These are phyloP conservation scores for Zonitis immaculata DNA, from an alignment of 2,888 invertebrate species.

Conservation along the genomic window DNA sequence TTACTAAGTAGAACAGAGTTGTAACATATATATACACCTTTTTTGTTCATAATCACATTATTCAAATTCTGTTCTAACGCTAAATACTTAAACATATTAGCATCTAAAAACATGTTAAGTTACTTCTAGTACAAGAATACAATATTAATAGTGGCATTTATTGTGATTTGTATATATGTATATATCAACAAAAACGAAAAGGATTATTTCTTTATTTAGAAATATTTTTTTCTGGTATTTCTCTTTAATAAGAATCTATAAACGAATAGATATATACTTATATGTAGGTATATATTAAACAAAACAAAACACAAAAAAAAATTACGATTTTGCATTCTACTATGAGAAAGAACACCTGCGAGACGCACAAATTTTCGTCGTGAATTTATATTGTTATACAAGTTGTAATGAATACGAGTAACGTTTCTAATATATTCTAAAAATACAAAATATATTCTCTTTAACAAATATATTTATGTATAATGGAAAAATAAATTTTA, in stretches of 20 bases:
- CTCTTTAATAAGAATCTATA: slow-evolving; percentile 29
- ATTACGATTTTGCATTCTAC: slow-evolving; percentile 28
- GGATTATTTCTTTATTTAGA: too few species aligned
- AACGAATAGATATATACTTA: slow-evolving; percentile 5
- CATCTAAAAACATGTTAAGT: slow-evolving; percentile 22
- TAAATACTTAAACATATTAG: slow-evolving; percentile 21
- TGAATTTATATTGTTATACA: slow-evolving; percentile 33
- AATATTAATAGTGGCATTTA: slow-evolving; percentile 20
- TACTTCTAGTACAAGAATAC: slow-evolving; percentile 19
- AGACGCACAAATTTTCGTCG: slow-evolving; percentile 36
- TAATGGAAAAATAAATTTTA: background rate
- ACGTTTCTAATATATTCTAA: slow-evolving; percentile 20
- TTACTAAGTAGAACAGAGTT: slow-evolving; percentile 18
- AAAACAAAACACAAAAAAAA: slow-evolving; percentile 20
- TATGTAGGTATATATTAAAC: background rate
- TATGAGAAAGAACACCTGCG: slow-evolving; percentile 37
- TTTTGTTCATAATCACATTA: slow-evolving; percentile 18
- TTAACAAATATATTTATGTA: slow-evolving; percentile 5
- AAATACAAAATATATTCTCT: slow-evolving; percentile 13
- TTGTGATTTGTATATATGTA: slow-evolving; percentile 20
- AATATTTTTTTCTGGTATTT: slow-evolving; percentile 22
- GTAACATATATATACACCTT: slow-evolving; percentile 16
- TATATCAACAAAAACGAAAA: too few species aligned
- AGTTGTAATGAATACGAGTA: slow-evolving; percentile 23
- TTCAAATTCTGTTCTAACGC: slow-evolving; percentile 21